Base-by-base conservation (phyloP, 2,113 vertebrate species). In the Psammodynastes pulverulentus region DNA sequence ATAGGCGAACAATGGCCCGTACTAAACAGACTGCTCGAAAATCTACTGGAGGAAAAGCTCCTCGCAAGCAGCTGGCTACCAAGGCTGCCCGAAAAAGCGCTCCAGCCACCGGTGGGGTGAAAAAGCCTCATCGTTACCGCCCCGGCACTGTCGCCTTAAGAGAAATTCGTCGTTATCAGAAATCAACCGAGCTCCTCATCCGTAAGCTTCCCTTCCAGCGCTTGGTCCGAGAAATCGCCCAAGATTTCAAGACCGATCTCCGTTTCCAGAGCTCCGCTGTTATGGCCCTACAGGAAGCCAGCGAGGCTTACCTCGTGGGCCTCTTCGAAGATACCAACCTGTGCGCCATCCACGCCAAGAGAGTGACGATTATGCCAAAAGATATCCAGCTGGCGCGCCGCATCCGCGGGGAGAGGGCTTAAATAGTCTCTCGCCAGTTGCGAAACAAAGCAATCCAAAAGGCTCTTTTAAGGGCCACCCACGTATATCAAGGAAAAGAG, bases 1-100 rank as follows among this genome's bases (percentile, higher is more conserved):
- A 0, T 0, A 29, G n/a, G 43, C 17, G 9, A 0, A 0, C 0
- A 0, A 98, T 98, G 98, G 98, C 98, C 1, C 97, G 98, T 95
- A 98, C 98, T 0, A 98, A 98, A 96, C 98, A 98, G 94, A 98
- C 98, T 0, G 98, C 98, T 4, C 97, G 98, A 87, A 98, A 98
- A 17, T 98, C 98, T 8, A 99, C 98, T 23, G 98, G 98, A 90
- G 98, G 98, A 6, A 99, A 99, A 92, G 98, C 98, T 1, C 98
- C 98, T 1, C 98, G 98, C 87, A 98, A 98, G 92, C 98, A 98
- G 94, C 94, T 98, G 15, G 98, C 98, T 0, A 98, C 98, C 1
- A 98, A 98, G 93, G 98, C 98, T 0, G 98, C 98, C 48, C 97
- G 98, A 29, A 98, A 98, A 94, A 98, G 98, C 53, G 98, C 98